Evolutionary conservation across 1,140 invertebrate species (phyloP), one percentile per base, ranked within the genome.

Genomic region (Saxidomus purpurata): DNA sequence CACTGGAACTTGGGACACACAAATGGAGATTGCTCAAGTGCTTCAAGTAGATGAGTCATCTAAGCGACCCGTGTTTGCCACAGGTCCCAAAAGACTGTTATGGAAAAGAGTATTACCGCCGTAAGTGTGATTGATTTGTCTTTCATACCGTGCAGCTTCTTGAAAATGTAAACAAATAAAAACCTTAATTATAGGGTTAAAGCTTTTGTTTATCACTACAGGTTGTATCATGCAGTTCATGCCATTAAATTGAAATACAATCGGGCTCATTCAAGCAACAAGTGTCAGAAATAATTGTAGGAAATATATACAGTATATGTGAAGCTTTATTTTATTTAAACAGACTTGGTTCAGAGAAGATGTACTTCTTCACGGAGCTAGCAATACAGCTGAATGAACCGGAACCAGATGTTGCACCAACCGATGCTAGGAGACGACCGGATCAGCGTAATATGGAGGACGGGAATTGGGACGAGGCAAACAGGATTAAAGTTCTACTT

Each of bases 391-490:
- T 99, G 74, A 99, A 99, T 95, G 99, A 99, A 96, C 96, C 97
- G 15, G 99, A 99, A 96, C 97, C 98, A 8, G 98, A 97, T 55
- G 97, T 99, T 38, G 98, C 99, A 40, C 99, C 99, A 22, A 99
- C 99, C 0, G 99, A 99, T 96, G 98, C 98, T 25, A 97, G 99
- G n/a, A 95, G 97, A 31, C 97, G 99, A 88, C 99, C 99, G 63
- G 99, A 99, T 97, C 99, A 99, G 96, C 97, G 99, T 69, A 97
- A 99, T 63, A 99, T 99, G 99, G 99, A 99, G 96, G 97, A 99
- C 85, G 99, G 98, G 11, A 94, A 96, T 25, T 99, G 99, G 99
- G 98, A 99, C 93, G 98, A 99, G 92, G 99, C 99, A 43, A 99
- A 99, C 96, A 95, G 97, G 22, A 97, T 98, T 94, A 99, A 99